Evolutionary conservation across 2,797 vertebrate species (phyloP), one percentile per base, ranked within the genome.

Genomic region (Acanthurus leucopareius): DNA sequence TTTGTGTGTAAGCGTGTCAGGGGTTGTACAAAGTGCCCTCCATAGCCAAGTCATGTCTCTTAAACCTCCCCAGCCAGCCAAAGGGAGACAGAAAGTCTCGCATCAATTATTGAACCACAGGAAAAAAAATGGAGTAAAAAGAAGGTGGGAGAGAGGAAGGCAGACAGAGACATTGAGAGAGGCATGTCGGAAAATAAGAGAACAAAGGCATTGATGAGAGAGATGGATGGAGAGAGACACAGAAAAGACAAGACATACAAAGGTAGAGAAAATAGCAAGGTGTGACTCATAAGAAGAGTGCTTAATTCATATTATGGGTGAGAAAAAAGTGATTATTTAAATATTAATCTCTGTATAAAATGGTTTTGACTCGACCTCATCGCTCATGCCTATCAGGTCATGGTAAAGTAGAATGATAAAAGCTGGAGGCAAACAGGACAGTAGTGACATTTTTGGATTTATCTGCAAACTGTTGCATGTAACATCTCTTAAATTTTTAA

Each of bases 51-150:
- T 89, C 87, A 86, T 91, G 88, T 92, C 93, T 94, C 82, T 88
- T 88, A 82, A 90, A 88, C 92, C 89, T 91, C 86, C 85, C 73
- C 62, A 79, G 82, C 77, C 63, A 73, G 61, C 70, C 10, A 3
- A 85, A 69, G 76, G 68, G 76, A 92, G 88, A 89, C 81, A 80
- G 85, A 91, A 86, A 20, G 71, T 77, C 89, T 88, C 60, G 71
- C 84, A 93, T 94, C 86, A 91, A 94, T 94, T 90, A 94, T 94
- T 93, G 68, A 94, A 78, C 63, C 56, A 54, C 57, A 77, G 52
- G 58, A 70, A 53, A 53, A 65, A 66, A 45, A 45, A 76, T 9
- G 56, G 67, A 25, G 53, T 28, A 44, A 40, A 52, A 10, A 49
- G 62, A 54, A 74, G 28, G 44, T 10, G 10, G 59, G 19, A 42